Conservation (phyloP, 2,797 vertebrate genomes). For the Garrulus glandarius region DNA sequence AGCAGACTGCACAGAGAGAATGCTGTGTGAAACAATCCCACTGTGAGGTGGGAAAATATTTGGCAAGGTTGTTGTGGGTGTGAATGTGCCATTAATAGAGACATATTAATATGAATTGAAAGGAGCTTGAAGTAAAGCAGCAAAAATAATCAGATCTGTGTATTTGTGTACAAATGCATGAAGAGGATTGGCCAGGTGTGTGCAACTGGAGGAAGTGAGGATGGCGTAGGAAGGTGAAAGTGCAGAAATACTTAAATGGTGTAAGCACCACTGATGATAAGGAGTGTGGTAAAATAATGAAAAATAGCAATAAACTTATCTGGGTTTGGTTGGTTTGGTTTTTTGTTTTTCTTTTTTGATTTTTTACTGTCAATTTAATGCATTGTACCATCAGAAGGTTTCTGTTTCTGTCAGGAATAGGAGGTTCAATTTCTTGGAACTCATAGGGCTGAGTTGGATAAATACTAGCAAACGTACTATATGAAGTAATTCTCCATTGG, state of each 20-base stretch:
- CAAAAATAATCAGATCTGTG: background rate
- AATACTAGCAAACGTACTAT: background rate
- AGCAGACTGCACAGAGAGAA: background rate
- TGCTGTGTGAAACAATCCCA: background rate
- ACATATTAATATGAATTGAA: background rate
- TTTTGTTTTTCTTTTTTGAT: background rate
- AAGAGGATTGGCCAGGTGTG: background rate
- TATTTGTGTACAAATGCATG: background rate
- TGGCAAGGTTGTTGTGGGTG: background rate
- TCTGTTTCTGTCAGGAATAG: background rate
- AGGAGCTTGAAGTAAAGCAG: background rate
- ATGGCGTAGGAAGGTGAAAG: background rate
- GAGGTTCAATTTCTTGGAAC: background rate
- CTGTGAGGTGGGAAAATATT: background rate
- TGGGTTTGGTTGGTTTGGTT: fast-evolving
- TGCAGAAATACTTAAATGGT: background rate
- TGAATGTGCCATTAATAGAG: background rate
- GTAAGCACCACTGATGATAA: background rate
- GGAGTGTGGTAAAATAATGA: background rate
- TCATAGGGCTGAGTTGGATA: background rate
- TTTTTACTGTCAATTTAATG: background rate
- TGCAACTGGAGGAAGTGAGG: background rate
- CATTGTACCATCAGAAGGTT: background rate
- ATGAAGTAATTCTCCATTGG: background rate
- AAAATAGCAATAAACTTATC: background rate